Evolutionary conservation across 1,140 invertebrate genomes (phyloP), one percentile per base, ranked within the genome.

Genomic region (Orussus abietinus): DNA sequence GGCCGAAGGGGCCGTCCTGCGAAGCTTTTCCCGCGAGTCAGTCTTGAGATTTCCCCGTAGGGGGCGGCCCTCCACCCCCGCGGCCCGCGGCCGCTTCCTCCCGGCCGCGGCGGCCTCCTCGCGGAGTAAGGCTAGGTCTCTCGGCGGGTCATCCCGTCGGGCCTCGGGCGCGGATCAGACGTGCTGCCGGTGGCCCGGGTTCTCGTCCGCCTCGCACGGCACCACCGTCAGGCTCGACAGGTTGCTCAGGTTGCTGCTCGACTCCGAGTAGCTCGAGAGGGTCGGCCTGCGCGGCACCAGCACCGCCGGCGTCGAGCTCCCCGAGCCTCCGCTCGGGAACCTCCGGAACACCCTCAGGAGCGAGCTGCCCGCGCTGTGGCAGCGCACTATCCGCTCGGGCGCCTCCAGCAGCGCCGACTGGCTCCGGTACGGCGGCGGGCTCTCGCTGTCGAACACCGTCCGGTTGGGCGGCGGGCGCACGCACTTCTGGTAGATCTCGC

Each of bases 381-480:
- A 66, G n/a, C 64, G 62, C 13, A 64, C 58, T 59, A 69, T 59
- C 34, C 64, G 57, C 18, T 69, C 66, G 0, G 62, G 59, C 19
- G 62, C 45, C n/a, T 69, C 67, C 15, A 66, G 18, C 38, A 66
- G 30, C 45, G 75, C 74, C 43, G 76, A 81, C 60, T 72, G 76
- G 32, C 79, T 81, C 46, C 80, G 69, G 54, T 82, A 83, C 6
- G 80, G 79, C 18, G 81, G 81, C 34, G 80, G 80, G 47, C 78
- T 80, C 51, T 83, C 80, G 43, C 80, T 78, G 50, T 84, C 81
- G 55, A 79, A 79, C 18, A 84, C 79, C 22, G 82, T 85, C 54
- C 80, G 77, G 54, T 86, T 86, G 12, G 84, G 84, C 17, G 84
- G 83, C 39, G 83, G 79, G 49, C 81, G 74, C 47, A 86, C 80